Evolutionary conservation across 2,888 invertebrate genomes (phyloP).

Genomic region (Mythimna vitellina): DNA sequence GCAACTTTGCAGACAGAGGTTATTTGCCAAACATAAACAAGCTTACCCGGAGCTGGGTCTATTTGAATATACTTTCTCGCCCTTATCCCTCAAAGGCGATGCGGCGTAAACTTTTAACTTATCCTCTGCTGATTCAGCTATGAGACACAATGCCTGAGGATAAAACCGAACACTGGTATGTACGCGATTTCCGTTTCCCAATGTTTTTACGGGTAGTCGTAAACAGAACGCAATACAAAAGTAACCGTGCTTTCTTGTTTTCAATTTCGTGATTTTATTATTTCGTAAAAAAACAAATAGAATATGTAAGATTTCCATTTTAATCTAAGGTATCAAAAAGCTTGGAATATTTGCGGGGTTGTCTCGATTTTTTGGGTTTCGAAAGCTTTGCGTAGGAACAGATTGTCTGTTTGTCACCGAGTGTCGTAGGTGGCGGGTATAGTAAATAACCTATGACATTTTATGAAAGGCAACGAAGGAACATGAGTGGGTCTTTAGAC

Average conservation of each 20-base stretch:
- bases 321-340: constrained; percentile 28
- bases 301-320: constrained; percentile 38
- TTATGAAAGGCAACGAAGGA: no score
- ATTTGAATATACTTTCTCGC: constrained; percentile 40
- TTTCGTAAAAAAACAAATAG: constrained; percentile 14
- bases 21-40: constrained; percentile 40
- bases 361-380: constrained; percentile 8
- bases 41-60: constrained; percentile 14
- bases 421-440: background rate
- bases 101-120: constrained; percentile 34
- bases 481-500: no score
- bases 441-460: constrained; percentile 10
- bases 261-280: constrained; percentile 36
- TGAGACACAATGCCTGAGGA: constrained; percentile 29
- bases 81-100: constrained; percentile 28
- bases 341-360: constrained; percentile 2
- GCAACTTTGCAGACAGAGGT: constrained; percentile 14
- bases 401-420: constrained; percentile 19
- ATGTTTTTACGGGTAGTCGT: constrained; percentile 33
- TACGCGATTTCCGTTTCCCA: constrained; percentile 28
- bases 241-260: constrained; percentile 27
- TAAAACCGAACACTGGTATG: constrained; percentile 37
- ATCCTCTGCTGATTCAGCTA: constrained; percentile 46
- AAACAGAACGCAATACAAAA: constrained; percentile 38
- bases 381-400: constrained; percentile 25